phyloP scores from a whole-genome alignment of 2,797 vertebrate species.

The Hippoglossus hippoglossus region DNA sequence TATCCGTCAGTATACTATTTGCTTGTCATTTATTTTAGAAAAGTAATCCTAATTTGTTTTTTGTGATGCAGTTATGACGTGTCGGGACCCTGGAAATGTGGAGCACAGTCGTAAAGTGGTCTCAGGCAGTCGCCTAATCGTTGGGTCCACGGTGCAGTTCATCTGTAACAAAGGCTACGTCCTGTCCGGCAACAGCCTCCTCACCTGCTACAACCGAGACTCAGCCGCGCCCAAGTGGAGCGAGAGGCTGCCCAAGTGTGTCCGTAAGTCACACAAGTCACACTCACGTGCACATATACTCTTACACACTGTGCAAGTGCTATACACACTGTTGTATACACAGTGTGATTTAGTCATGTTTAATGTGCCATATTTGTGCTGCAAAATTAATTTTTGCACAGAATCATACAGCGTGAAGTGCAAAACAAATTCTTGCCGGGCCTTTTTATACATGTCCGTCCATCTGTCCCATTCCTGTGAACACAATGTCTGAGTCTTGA shows the following conservation, averaged over 20 bases:
- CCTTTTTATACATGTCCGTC: too few species aligned
- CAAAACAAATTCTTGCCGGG: too few species aligned
- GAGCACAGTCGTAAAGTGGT: conserved; percentile 92
- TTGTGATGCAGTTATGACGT: conserved; percentile 86
- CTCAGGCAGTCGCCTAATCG: conserved; percentile 87
- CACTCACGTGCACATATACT: not conserved
- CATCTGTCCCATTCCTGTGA: too few species aligned
- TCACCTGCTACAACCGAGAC: conserved; percentile 93
- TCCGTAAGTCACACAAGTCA: conserved; percentile 72
- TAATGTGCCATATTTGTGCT: too few species aligned
- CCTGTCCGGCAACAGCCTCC: conserved; percentile 86
- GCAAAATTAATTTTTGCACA: too few species aligned
- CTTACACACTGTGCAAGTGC: not conserved
- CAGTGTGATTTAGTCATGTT: too few species aligned
- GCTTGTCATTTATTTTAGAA: too few species aligned
- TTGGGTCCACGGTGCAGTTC: conserved; percentile 92
- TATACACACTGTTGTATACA: not conserved
- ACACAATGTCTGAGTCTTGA: too few species aligned
- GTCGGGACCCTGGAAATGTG: conserved; percentile 91
- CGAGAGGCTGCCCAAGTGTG: conserved; percentile 92
- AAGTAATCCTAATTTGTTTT: not conserved
- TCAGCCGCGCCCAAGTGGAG: conserved; percentile 95
- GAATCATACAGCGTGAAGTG: too few species aligned
- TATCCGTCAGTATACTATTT: too few species aligned
- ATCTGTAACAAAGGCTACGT: conserved; percentile 93